Percentiles rank a stretch among this genome's conserved stretches.
phyloP scores from a whole-genome alignment of 2,888 invertebrate species.

The Nezara viridula region DNA sequence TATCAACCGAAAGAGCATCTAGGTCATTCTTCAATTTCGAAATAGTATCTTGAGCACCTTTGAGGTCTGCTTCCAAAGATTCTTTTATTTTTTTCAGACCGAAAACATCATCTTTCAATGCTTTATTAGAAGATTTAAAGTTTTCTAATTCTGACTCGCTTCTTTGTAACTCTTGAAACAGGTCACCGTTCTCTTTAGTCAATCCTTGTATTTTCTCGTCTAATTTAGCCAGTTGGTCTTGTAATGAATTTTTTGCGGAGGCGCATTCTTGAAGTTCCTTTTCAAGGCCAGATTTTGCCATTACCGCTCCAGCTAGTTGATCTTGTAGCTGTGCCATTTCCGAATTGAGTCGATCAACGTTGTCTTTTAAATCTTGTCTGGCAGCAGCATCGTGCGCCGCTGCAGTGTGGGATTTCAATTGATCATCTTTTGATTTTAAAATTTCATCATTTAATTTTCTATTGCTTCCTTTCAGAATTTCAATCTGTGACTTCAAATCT shows the following conservation, averaged over 20 bases:
- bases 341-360: slow-evolving; percentile 50
- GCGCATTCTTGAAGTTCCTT: slow-evolving; percentile 50
- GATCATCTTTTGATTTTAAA: slow-evolving; percentile 8
- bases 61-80: slow-evolving; percentile 39
- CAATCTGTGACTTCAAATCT: background rate
- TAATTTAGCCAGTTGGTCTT: background rate
- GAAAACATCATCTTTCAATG: slow-evolving; percentile 47
- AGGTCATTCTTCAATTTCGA: slow-evolving; percentile 9
- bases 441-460: slow-evolving; percentile 39
- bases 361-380: background rate
- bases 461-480: slow-evolving; percentile 6
- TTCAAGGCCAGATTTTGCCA: slow-evolving; percentile 23
- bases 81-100: slow-evolving; percentile 34
- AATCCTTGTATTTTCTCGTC: slow-evolving; percentile 26
- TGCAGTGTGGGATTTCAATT: background rate
- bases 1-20: slow-evolving; percentile 49
- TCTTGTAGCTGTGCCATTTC: slow-evolving; percentile 13
- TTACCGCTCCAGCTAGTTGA: slow-evolving; percentile 5
- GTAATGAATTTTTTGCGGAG: background rate
- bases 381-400: background rate
- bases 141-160: slow-evolving; percentile 24
- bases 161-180: slow-evolving; percentile 56
- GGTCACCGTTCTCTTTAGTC: slow-evolving; percentile 1
- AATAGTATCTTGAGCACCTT: background rate
- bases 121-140: slow-evolving; percentile 39